phyloP scores from a whole-genome alignment of 2,797 vertebrate species.

The Tamandua tetradactyla region DNA sequence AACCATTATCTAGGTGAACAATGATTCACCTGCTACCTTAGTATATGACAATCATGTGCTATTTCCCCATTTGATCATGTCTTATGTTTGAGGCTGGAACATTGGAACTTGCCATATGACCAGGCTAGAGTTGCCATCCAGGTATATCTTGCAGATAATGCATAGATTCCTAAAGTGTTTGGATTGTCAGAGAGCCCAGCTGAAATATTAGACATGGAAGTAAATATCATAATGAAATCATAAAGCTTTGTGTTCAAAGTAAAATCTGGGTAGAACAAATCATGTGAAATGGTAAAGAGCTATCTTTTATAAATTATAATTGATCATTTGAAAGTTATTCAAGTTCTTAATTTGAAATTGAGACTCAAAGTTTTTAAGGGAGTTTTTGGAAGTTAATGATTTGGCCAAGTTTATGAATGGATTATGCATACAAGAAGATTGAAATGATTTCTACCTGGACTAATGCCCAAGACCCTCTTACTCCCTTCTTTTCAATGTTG shows the following conservation, averaged over 20 bases:
- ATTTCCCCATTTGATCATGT: slow-evolving; percentile 1
- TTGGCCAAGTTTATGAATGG: slow-evolving; percentile 51
- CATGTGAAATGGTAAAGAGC: slow-evolving; percentile 47
- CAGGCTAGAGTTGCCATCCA: not conserved
- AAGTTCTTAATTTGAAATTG: slow-evolving; percentile 50
- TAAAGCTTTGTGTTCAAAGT: not conserved
- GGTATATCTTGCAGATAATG: not conserved
- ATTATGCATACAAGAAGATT: slow-evolving; percentile 52
- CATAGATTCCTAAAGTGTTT: slow-evolving; percentile 2
- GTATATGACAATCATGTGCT: not conserved
- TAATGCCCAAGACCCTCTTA: slow-evolving; percentile 36
- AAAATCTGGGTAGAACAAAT: slow-evolving; percentile 9
- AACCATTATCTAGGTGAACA: slow-evolving; percentile 50
- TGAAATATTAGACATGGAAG: slow-evolving; percentile 48
- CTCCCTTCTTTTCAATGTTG: slow-evolving; percentile 52
- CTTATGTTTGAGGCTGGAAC: slow-evolving; percentile 41
- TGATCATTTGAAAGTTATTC: slow-evolving; percentile 50
- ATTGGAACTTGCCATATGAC: not conserved
- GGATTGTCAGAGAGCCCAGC: slow-evolving; percentile 35
- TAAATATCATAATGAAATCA: not conserved
- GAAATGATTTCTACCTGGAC: slow-evolving; percentile 40
- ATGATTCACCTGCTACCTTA: slow-evolving; percentile 51
- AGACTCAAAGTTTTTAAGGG: slow-evolving; percentile 43
- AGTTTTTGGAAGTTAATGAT: slow-evolving; percentile 48
- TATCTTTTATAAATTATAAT: slow-evolving; percentile 39